These are phyloP conservation scores for Xenus cinereus DNA, from an alignment of 2,113 vertebrate genomes.

Conservation along the genomic window DNA sequence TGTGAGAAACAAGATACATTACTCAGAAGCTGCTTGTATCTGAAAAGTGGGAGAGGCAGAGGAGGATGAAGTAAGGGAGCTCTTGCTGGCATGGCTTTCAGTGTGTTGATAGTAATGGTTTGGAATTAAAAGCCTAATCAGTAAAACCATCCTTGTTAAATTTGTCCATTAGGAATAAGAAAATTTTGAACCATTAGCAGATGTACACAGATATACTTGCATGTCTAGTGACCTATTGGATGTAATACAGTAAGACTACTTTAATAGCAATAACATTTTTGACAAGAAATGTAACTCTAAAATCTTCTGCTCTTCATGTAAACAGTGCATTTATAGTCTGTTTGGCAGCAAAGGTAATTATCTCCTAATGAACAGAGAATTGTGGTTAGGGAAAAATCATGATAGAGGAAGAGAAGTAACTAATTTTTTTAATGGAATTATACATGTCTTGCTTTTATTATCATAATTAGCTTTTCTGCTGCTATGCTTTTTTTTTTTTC, in stretches of 20 bases:
- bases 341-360: slow-evolving; percentile 67
- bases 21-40: background rate
- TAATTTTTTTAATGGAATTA: slow-evolving; percentile 55
- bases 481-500: background rate
- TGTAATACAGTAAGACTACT: background rate
- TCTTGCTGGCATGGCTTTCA: background rate
- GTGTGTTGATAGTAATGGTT: background rate
- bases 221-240: background rate
- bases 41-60: background rate
- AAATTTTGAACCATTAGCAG: background rate
- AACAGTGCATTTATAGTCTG: slow-evolving; percentile 54
- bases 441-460: slow-evolving; percentile 57
- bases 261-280: slow-evolving; percentile 15
- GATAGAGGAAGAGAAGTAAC: slow-evolving; percentile 37
- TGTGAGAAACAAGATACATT: background rate
- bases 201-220: background rate
- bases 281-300: slow-evolving; percentile 27
- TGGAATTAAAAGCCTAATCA: background rate
- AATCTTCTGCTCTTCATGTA: slow-evolving; percentile 15
- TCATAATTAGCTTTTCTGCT: slow-evolving; percentile 61
- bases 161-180: background rate
- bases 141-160: background rate
- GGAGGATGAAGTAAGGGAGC: background rate
- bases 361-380: slow-evolving; percentile 65
- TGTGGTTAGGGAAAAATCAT: slow-evolving; percentile 40